Conservation (phyloP, 2,797 vertebrate species). For the Liparis tanakae region DNA sequence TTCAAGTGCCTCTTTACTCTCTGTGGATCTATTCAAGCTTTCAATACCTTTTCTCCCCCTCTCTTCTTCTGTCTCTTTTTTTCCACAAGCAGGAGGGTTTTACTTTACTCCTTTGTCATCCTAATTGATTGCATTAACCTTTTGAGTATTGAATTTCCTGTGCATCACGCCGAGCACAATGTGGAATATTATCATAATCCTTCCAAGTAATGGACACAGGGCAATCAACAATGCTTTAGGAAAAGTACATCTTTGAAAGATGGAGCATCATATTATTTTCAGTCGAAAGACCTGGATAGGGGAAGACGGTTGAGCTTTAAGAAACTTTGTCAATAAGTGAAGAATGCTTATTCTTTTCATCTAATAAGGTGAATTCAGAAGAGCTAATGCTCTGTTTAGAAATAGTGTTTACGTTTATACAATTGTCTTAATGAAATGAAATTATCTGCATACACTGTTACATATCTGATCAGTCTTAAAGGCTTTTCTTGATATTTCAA, state of each 20-base stretch:
- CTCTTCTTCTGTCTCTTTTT: conserved; percentile 85
- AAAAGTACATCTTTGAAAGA: conserved; percentile 90
- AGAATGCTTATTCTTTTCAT: conserved; percentile 44
- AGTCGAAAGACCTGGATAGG: conserved; percentile 74
- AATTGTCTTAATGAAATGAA: conserved; percentile 4
- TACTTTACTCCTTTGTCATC: conserved; percentile 99
- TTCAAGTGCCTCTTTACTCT: conserved; percentile 85
- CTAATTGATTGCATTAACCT: conserved; percentile 99
- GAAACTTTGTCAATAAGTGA: conserved; percentile 75
- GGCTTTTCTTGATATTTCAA: conserved; percentile 5
- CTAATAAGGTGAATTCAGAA: conserved; percentile 23
- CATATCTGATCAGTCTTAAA: background rate
- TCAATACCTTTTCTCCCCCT: conserved; percentile 82
- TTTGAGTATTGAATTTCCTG: conserved; percentile 99
- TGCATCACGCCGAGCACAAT: conserved; percentile 97
- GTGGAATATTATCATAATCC: conserved; percentile 99
- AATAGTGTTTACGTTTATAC: conserved; percentile 8
- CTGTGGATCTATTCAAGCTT: conserved; percentile 81
- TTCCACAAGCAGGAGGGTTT: conserved; percentile 97
- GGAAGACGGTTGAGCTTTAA: conserved; percentile 72
- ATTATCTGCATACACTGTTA: conserved; percentile 14
- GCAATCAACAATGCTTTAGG: conserved; percentile 95
- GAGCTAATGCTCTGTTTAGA: conserved; percentile 4
- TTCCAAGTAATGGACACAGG: conserved; percentile 98
- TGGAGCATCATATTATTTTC: conserved; percentile 86